Conservation (phyloP, 2,797 vertebrate species). For the Danionella dracula region DNA sequence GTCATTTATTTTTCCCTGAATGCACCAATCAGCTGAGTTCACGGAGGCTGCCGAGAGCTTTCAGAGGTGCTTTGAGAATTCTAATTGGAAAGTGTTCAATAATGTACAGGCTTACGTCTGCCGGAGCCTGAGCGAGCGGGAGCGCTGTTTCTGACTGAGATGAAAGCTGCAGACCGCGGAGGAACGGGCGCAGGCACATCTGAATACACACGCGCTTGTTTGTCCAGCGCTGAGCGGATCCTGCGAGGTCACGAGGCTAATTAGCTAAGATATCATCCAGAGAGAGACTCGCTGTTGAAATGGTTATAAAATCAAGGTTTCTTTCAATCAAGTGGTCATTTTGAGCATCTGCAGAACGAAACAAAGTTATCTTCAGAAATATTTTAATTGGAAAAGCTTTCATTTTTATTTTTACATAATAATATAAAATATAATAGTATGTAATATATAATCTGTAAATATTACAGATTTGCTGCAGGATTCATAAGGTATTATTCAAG, state of each 20-base stretch:
- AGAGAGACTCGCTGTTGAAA: background rate
- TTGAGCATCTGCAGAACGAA: no score
- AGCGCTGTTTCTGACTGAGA: conserved; percentile 10
- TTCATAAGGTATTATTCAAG: no score
- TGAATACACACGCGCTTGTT: background rate
- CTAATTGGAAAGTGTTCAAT: conserved; percentile 66
- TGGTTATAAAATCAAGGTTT: background rate
- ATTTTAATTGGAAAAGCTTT: no score
- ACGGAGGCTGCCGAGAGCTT: conserved; percentile 16
- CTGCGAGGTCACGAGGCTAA: background rate
- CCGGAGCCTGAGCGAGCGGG: background rate
- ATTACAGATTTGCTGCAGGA: no score
- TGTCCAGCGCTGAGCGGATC: background rate
- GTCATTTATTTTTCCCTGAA: conserved; percentile 57
- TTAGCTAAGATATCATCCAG: background rate
- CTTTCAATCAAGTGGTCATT: no score
- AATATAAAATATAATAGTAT: no score
- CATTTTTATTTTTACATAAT: no score
- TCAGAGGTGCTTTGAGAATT: conserved; percentile 44
- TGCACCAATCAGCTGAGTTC: conserved; percentile 42
- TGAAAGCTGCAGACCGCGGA: background rate
- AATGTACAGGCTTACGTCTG: conserved; percentile 44
- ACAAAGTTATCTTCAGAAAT: no score
- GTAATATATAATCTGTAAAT: no score
- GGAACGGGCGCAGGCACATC: background rate